Evolutionary conservation across 2,113 vertebrate species (phyloP).

Genomic region (Microtus pennsylvanicus): DNA sequence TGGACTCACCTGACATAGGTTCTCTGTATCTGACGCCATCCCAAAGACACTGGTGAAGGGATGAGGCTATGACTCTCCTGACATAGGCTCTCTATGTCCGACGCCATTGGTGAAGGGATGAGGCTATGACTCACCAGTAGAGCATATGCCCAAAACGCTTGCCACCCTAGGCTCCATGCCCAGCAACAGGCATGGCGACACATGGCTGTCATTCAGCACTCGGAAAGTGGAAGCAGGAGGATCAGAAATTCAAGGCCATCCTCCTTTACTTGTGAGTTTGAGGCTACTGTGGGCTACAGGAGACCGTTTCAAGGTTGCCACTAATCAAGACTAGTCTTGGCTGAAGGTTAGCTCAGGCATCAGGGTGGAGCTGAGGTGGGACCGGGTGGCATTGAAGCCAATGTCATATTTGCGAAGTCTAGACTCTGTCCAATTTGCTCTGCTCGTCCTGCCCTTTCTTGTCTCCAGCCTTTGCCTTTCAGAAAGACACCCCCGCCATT

Average conservation of each 20-base stretch:
- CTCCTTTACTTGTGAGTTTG: neutral
- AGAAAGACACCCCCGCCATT: too few relatives aligned
- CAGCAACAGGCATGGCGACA: neutral
- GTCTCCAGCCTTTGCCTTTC: neutral
- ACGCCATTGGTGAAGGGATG: neutral
- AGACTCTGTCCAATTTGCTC: neutral
- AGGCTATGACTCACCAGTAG: neutral
- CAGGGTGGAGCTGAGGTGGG: neutral
- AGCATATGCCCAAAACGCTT: neutral
- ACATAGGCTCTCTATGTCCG: neutral
- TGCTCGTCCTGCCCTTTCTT: neutral
- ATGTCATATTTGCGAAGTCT: neutral
- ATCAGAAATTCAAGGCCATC: neutral
- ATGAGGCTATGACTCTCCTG: too few relatives aligned
- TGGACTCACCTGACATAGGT: too few relatives aligned
- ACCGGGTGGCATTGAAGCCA: neutral
- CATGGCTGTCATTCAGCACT: neutral
- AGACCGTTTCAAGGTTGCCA: neutral
- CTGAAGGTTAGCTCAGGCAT: neutral
- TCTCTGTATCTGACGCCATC: neutral
- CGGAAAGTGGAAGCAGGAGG: neutral
- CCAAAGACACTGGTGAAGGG: too few relatives aligned
- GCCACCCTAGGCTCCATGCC: neutral
- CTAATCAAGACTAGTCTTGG: neutral
- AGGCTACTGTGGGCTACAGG: neutral